Percentiles rank a stretch among this genome's conserved stretches.
Evolutionary conservation across 2,113 vertebrate species (phyloP).

Genomic region (Sylvilagus bachmani): DNA sequence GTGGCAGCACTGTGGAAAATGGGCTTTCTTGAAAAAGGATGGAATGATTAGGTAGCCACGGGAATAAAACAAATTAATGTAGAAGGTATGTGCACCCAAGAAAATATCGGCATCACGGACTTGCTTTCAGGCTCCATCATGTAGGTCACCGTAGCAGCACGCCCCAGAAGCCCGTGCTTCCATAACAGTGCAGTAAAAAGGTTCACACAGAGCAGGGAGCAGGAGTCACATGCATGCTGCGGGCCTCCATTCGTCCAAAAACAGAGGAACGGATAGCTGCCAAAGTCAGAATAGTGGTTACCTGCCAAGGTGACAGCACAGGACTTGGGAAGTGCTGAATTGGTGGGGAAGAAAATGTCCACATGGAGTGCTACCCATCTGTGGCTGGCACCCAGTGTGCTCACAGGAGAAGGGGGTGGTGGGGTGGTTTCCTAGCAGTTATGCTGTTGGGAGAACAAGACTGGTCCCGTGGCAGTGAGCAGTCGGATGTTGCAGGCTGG

Average conservation of each 20-base stretch:
- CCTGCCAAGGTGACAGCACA: no score
- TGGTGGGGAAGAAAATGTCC: background rate
- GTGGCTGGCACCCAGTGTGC: background rate
- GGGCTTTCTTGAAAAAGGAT: background rate
- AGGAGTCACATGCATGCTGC: background rate
- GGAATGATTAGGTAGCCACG: background rate
- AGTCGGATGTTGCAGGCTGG: background rate
- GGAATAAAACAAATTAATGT: background rate
- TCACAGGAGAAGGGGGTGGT: no score
- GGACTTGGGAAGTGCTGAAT: no score
- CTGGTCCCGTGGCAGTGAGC: background rate
- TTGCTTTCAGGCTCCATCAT: background rate
- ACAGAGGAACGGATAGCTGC: no score
- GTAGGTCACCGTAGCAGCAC: background rate
- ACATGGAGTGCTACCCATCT: background rate
- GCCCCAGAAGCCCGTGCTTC: fast-evolving
- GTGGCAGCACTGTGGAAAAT: background rate
- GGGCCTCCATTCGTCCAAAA: background rate
- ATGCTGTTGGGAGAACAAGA: no score
- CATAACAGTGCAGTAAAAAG: background rate
- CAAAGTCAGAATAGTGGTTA: background rate
- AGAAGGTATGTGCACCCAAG: background rate
- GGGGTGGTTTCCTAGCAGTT: no score
- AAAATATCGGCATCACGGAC: background rate
- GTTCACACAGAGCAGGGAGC: background rate